Base-by-base conservation (phyloP, 2,797 vertebrate genomes). In the Rhinophrynus dorsalis region DNA sequence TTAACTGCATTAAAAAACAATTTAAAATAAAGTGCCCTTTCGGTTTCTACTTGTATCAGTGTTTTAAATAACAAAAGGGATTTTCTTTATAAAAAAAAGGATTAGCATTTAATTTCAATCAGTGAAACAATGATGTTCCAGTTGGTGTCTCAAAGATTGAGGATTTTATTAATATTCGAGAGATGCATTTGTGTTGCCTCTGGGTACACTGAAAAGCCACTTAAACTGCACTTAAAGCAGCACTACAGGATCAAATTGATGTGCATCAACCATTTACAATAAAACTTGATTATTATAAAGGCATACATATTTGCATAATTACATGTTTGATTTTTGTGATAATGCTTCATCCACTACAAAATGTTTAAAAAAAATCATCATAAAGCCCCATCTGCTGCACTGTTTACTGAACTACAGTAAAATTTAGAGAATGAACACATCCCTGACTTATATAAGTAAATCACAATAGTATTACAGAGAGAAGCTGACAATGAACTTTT, bases 271-370 rank as follows among this genome's bases (percentile, higher is more conserved):
- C 90, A 90, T 91, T 91, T 91, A 91, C 89, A 91, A 91, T 91
- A 90, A 91, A 90, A 91, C 89, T 91, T 91, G 90, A 90, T 91
- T 91, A 91, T 90, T 90, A 91, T 91, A 90, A 91, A 91, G 90
- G 90, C 89, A 88, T 86, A 87, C 86, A 88, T 87, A 91, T 91
- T 91, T 91, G 89, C 90, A 91, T 91, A 91, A 91, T 91, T 91
- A 90, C 88, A 91, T 87, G 90, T 91, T 91, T 90, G 90, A 91
- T 91, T 91, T 90, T 72, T 90, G 88, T 88, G 82, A 89, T 90
- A 91, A 91, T 87, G 88, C 84, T 78, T 82, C 86, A 79, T 76
- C 78, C 84, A 89, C 85, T 84, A 86, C 83, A 84, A 84, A 90
- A 87, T 75, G 85, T 85, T 83, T 85, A 82, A 79, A 80, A 86